phyloP scores from a whole-genome alignment of 1,140 invertebrate genomes.

The Apis florea region DNA sequence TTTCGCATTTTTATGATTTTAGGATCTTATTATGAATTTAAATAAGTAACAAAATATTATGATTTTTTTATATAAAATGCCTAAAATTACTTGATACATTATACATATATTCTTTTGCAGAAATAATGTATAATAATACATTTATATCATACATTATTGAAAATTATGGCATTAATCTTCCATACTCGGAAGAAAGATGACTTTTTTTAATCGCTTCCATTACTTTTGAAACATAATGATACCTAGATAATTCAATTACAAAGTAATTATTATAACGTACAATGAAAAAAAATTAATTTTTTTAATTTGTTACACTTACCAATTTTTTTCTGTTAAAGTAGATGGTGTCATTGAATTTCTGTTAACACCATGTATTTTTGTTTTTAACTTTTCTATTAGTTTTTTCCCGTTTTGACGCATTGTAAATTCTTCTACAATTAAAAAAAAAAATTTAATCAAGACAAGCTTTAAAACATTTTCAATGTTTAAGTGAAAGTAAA shows the following conservation, averaged over 20 bases:
- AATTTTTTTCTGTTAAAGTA: constrained; percentile 86
- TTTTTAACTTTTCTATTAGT: constrained; percentile 84
- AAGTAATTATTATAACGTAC: neutral
- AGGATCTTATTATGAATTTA: neutral
- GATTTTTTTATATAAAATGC: neutral
- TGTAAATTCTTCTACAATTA: constrained; percentile 80
- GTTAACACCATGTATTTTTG: constrained; percentile 85
- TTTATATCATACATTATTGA: too few relatives aligned
- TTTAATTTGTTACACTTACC: constrained; percentile 75
- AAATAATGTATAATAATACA: too few relatives aligned
- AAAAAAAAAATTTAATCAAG: constrained; percentile 33
- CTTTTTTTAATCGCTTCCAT: constrained; percentile 93
- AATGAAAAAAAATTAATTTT: constrained; percentile 9
- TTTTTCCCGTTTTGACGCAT: constrained; percentile 86
- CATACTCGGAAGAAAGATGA: constrained; percentile 90
- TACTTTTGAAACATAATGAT: constrained; percentile 89
- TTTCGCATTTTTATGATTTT: neutral
- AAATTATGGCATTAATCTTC: constrained; percentile 85
- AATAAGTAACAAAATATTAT: neutral
- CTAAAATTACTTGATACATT: too few relatives aligned
- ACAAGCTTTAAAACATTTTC: neutral
- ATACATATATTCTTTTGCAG: neutral
- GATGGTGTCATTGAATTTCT: constrained; percentile 84
- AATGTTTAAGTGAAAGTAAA: constrained; percentile 15
- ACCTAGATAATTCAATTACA: constrained; percentile 75